Evolutionary conservation across 2,113 vertebrate species (phyloP).

Genomic region (Nannospalax galili): DNA sequence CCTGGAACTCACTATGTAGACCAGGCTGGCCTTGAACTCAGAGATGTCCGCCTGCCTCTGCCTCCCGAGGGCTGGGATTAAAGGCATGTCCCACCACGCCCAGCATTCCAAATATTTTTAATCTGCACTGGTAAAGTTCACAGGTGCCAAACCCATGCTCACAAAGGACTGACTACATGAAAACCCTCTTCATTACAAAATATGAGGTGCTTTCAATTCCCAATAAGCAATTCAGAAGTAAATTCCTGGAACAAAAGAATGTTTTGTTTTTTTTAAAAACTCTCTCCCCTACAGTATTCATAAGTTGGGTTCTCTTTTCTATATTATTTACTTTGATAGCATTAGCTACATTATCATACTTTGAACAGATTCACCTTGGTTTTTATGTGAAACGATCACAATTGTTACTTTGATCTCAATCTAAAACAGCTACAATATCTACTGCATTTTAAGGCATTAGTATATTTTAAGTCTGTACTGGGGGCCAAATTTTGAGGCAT

Average conservation of each 20-base stretch:
- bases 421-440: neutral
- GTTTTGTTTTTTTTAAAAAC: neutral
- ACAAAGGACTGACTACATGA: neutral
- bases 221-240: slow-evolving; percentile 29
- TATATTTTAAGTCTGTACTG: neutral
- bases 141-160: neutral
- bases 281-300: neutral
- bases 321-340: neutral
- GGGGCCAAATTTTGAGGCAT: neutral
- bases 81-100: too few relatives aligned
- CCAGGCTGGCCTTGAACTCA: too few relatives aligned
- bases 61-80: too few relatives aligned
- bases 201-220: neutral
- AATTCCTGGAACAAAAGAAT: slow-evolving; percentile 23
- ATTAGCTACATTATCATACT: neutral
- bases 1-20: too few relatives aligned
- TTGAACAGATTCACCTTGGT: neutral
- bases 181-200: slow-evolving; percentile 42
- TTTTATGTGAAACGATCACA: neutral
- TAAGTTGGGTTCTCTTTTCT: neutral
- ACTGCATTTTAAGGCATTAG: neutral
- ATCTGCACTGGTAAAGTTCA: neutral
- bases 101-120: slow-evolving; percentile 8
- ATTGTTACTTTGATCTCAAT: neutral
- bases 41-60: too few relatives aligned